Evolutionary conservation across 2,888 invertebrate species (phyloP).

Genomic region (Frankliniella intonsa): DNA sequence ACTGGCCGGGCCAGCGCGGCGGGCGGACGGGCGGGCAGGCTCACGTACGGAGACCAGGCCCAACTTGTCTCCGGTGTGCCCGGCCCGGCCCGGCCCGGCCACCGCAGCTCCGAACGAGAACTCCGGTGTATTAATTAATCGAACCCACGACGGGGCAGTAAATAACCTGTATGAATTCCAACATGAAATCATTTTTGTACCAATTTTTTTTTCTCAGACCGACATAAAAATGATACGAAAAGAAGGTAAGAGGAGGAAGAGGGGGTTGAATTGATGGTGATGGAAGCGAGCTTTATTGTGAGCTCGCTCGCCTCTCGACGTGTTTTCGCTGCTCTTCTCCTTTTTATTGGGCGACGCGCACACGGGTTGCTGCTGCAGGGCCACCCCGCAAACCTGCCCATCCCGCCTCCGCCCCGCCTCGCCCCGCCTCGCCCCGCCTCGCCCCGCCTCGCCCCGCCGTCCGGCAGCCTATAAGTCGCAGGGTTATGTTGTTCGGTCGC

Average conservation of each 20-base stretch:
- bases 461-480: neutral
- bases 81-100: too few relatives aligned
- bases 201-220: neutral
- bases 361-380: neutral
- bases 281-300: slow-evolving; percentile 9
- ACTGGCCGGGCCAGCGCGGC: too few relatives aligned
- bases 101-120: slow-evolving; percentile 4
- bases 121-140: slow-evolving; percentile 16
- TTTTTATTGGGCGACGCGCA: neutral
- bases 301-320: neutral
- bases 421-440: too few relatives aligned
- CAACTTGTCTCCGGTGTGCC: slow-evolving; percentile 6
- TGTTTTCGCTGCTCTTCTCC: neutral
- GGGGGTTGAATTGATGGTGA: slow-evolving; percentile 13
- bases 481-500: neutral
- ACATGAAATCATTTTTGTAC: slow-evolving; percentile 23
- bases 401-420: neutral
- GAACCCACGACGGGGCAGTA: neutral
- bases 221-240: slow-evolving; percentile 14
- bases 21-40: neutral
- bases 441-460: neutral
- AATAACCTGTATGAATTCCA: slow-evolving; percentile 18
- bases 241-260: neutral
- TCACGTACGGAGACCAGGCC: neutral
- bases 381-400: neutral